Base-by-base conservation (phyloP, 1,140 invertebrate species). In the Micrasema longulum region DNA sequence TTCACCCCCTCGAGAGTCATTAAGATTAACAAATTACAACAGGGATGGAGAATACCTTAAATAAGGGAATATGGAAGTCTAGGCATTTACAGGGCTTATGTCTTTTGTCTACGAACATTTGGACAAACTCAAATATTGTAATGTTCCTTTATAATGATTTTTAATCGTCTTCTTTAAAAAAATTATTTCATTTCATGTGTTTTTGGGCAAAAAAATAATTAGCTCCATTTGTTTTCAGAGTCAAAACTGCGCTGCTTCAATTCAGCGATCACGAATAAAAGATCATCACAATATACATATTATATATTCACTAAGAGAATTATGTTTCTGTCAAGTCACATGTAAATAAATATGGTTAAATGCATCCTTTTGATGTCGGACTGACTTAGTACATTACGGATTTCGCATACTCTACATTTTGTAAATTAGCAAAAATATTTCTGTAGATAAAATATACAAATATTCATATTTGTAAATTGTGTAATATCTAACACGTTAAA, bases 381-480 rank as follows among this genome's bases (percentile, higher is more conserved):
- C 74, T 75, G 74, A 75, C 69, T 72, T 75, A 75, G 63, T 66
- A 57, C 26, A 62, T 69, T 65, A 75, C 45, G 36, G 47, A 64
- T 64, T 53, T 48, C 62, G n/a, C 41, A 75, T 62, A 75, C 47
- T 68, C 64, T 72, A 71, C 69, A 38, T 71, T 75, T 75, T 75
- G 70, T 75, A 75, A 50, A 71, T 75, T 75, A 75, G 65, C 67
- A 48, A 69, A 69, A 70, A 70, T 66, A 64, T 72, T 75, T 72
- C 74, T 72, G 70, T 75, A 75, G 74, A 69, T 72, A 75, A 31
- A 75, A 72, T 75, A 72, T 75, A 75, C 67, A 72, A 75, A 60
- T 70, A 20, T 16, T 31, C 26, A 31, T 64, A 64, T 64, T 64
- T 60, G 55, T 60, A 64, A 60, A 69, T 69, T 60, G 22, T 68